Evolutionary conservation across 2,797 vertebrate species (phyloP).

Genomic region (Cirrhinus mrigala): DNA sequence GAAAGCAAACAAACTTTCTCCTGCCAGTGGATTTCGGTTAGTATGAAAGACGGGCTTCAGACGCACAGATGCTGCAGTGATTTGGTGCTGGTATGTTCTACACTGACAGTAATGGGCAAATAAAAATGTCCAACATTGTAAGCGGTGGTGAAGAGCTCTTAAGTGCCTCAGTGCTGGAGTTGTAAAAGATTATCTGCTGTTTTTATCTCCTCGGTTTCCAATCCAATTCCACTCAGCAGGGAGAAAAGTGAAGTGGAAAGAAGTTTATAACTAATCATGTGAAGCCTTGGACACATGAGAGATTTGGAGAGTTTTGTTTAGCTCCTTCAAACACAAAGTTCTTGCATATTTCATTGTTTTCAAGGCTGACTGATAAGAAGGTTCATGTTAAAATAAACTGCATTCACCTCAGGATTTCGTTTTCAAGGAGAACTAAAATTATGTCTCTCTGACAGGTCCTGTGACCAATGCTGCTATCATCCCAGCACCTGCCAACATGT

Average conservation of each 20-base stretch:
- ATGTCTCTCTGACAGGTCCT: conserved; percentile 72
- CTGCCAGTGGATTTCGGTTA: conserved; percentile 1
- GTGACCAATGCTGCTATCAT: conserved; percentile 84
- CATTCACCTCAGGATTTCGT: background rate
- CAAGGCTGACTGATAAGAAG: background rate
- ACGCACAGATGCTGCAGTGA: conserved; percentile 58
- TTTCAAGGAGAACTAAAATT: background rate
- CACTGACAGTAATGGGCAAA: conserved; percentile 63
- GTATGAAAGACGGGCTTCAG: conserved; percentile 32
- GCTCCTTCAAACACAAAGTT: background rate
- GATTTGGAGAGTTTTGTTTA: background rate
- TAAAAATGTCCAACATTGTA: conserved; percentile 53
- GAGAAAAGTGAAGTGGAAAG: background rate
- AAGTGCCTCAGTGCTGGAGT: conserved; percentile 27
- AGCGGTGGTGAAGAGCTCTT: conserved; percentile 44
- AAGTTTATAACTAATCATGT: too few species aligned
- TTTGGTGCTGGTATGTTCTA: conserved; percentile 48
- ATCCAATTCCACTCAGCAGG: conserved; percentile 8
- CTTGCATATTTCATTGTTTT: background rate
- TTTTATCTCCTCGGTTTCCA: conserved; percentile 30
- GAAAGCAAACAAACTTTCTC: conserved; percentile 36
- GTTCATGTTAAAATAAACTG: background rate
- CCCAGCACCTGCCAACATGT: conserved; percentile 87
- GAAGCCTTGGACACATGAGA: background rate
- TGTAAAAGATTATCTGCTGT: conserved; percentile 28